A percentile compares a stretch with the other conserved stretches of the same genome.
Evolutionary conservation across 2,113 vertebrate species (phyloP).

Genomic region (Engystomops pustulosus): DNA sequence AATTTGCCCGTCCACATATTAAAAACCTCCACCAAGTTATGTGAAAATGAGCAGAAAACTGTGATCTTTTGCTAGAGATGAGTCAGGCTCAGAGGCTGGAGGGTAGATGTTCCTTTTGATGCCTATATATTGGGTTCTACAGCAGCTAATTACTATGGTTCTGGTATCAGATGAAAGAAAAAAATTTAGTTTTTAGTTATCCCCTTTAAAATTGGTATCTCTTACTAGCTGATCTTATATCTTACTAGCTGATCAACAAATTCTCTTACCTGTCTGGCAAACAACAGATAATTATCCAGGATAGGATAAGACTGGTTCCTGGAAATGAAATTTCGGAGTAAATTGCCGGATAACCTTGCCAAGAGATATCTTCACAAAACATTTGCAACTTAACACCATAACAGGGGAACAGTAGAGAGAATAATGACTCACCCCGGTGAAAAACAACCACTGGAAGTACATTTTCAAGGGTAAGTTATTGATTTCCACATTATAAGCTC

Average conservation of each 20-base stretch:
- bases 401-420: background rate
- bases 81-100: too few species aligned
- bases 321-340: slow-evolving; percentile 4
- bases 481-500: background rate
- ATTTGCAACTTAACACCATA: slow-evolving; percentile 21
- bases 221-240: background rate
- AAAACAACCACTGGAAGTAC: background rate
- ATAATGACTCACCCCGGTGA: background rate
- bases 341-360: slow-evolving; percentile 28
- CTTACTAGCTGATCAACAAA: background rate
- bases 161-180: too few species aligned
- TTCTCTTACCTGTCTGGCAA: background rate
- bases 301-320: background rate
- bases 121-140: too few species aligned
- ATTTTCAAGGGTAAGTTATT: slow-evolving; percentile 30
- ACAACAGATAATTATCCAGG: background rate
- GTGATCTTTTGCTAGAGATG: too few species aligned
- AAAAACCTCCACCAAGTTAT: too few species aligned
- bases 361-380: background rate
- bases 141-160: too few species aligned
- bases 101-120: too few species aligned
- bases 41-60: too few species aligned
- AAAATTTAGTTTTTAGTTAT: too few species aligned
- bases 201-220: background rate
- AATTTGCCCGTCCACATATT: too few species aligned